A percentile compares a stretch with the other conserved stretches of the same genome.
Evolutionary conservation across 1,140 invertebrate species (phyloP).

Genomic region (Drosophila murphyi): DNA sequence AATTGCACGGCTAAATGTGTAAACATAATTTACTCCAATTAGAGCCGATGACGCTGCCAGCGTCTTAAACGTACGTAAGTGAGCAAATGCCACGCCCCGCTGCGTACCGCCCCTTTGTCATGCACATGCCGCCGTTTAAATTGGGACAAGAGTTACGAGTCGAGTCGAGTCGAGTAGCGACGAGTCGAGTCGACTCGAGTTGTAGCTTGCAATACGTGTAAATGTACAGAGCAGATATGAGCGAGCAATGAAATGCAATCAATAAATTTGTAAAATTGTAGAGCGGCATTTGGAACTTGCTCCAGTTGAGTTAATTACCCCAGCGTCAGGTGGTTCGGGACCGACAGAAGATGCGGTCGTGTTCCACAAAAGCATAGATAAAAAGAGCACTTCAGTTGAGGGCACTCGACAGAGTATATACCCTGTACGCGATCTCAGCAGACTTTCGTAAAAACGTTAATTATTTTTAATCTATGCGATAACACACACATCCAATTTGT

Average conservation of each 20-base stretch:
- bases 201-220: slow-evolving; percentile 31
- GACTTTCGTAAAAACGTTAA: no score
- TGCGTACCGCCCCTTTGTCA: slow-evolving; percentile 14
- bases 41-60: slow-evolving; percentile 42
- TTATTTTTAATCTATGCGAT: no score
- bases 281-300: slow-evolving; percentile 12
- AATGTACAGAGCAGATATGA: background rate
- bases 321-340: slow-evolving; percentile 11
- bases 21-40: slow-evolving; percentile 82
- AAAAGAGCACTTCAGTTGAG: background rate
- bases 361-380: slow-evolving; percentile 15
- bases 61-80: slow-evolving; percentile 5
- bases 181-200: slow-evolving; percentile 24
- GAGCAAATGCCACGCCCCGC: slow-evolving; percentile 45
- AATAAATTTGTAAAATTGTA: slow-evolving; percentile 53
- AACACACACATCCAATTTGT: no score
- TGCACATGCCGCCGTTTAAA: slow-evolving; percentile 44
- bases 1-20: slow-evolving; percentile 77
- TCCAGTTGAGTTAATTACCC: slow-evolving; percentile 27
- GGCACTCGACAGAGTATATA: background rate
- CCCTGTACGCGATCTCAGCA: background rate
- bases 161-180: slow-evolving; percentile 28
- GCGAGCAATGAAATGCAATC: slow-evolving; percentile 63
- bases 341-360: slow-evolving; percentile 1
- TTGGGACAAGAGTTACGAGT: slow-evolving; percentile 61